A percentile compares a stretch with the other conserved stretches of the same genome.
Evolutionary conservation across 1,140 invertebrate species (phyloP).

Genomic region (Drosophila sturtevanti): DNA sequence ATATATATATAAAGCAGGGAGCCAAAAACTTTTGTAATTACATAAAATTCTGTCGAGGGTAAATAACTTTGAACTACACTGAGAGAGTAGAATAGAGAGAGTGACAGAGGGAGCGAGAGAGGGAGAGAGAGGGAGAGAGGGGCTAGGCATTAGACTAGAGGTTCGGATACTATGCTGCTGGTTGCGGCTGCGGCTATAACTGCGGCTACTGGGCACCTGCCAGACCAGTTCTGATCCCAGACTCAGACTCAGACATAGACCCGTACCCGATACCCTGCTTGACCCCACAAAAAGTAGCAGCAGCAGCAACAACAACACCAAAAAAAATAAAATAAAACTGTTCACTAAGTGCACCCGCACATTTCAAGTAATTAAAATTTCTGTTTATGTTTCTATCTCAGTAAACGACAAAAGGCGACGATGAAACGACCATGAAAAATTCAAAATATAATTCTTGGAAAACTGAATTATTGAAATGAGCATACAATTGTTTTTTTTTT

Average conservation of each 20-base stretch:
- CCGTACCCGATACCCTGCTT: conserved; percentile 18
- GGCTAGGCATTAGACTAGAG: background rate
- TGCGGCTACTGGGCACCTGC: conserved; percentile 66
- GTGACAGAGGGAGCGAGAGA: too few relatives aligned
- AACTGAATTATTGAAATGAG: conserved; percentile 71
- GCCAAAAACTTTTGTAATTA: conserved; percentile 80
- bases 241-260: background rate
- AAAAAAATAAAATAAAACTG: conserved; percentile 43
- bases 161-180: conserved; percentile 16
- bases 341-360: conserved; percentile 76
- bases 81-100: too few relatives aligned
- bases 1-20: conserved; percentile 14
- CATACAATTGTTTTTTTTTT: conserved; percentile 66
- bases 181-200: conserved; percentile 5
- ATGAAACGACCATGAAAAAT: conserved; percentile 56
- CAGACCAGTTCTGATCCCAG: conserved; percentile 15
- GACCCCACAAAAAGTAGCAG: conserved; percentile 51
- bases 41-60: conserved; percentile 75
- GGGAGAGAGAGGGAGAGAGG: background rate
- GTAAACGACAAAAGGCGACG: background rate
- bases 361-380: conserved; percentile 79
- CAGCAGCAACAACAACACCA: background rate
- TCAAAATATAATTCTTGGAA: conserved; percentile 62
- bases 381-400: conserved; percentile 67
- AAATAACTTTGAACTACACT: conserved; percentile 74